Evolutionary conservation across 2,797 vertebrate species (phyloP).

Genomic region (Phylloscopus collybita): DNA sequence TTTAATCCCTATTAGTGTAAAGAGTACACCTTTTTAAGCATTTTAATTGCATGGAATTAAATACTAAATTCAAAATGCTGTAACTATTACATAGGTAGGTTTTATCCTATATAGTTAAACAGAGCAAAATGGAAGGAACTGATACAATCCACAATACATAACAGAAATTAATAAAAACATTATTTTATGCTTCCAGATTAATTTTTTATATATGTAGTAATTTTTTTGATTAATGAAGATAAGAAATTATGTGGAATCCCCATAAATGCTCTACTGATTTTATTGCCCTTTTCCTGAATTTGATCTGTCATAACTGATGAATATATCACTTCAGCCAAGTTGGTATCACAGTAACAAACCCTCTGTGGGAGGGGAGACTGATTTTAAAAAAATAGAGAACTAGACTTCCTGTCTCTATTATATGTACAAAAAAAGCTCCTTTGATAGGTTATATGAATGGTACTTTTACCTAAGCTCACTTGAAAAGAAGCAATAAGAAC

Average conservation of each 20-base stretch:
- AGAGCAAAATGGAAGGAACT: background rate
- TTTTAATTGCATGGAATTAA: background rate
- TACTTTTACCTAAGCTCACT: background rate
- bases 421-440: fast-evolving
- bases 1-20: background rate
- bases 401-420: background rate
- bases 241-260: background rate
- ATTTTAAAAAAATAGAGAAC: background rate
- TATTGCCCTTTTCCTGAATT: background rate
- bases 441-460: background rate
- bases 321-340: background rate
- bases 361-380: background rate
- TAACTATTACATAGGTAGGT: background rate
- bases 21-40: background rate
- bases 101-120: background rate
- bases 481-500: background rate
- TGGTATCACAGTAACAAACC: background rate
- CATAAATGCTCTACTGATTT: background rate
- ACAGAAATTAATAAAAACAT: background rate
- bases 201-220: background rate
- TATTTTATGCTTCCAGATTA: background rate
- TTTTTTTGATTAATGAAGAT: background rate
- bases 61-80: background rate
- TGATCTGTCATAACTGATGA: background rate
- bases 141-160: background rate